Percentiles rank a stretch among this genome's conserved stretches.
Evolutionary conservation across 2,113 vertebrate genomes (phyloP).

Genomic region (Blennius ocellaris): DNA sequence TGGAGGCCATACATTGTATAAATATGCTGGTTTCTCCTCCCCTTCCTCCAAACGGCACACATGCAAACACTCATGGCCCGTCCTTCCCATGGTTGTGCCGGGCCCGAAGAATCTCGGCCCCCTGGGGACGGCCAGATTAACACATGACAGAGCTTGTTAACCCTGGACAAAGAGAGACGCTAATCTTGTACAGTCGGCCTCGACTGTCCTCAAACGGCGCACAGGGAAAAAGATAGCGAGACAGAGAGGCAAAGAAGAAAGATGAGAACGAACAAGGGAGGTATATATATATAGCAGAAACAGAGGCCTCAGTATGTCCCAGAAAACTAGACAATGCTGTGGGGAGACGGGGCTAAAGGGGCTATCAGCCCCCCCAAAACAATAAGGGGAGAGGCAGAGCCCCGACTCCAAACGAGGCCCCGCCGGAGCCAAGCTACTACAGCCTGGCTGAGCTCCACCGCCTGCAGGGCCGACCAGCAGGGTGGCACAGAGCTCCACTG

Average conservation of each 20-base stretch:
- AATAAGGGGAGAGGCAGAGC: conserved; percentile 49
- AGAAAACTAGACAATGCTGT: conserved; percentile 67
- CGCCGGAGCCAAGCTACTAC: conserved; percentile 12
- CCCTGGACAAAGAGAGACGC: conserved; percentile 82
- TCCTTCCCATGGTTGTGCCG: conserved; percentile 40
- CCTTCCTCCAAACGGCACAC: conserved; percentile 8
- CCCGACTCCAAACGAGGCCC: conserved; percentile 40
- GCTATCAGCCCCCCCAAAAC: conserved; percentile 44
- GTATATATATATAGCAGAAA: conserved; percentile 25
- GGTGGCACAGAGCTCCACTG: conserved; percentile 39
- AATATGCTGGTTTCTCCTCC: background rate
- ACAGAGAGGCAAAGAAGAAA: conserved; percentile 24
- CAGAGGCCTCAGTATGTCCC: conserved; percentile 64
- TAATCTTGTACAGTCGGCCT: conserved; percentile 77
- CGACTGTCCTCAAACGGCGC: conserved; percentile 47
- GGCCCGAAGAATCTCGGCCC: conserved; percentile 47
- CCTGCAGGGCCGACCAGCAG: conserved; percentile 58
- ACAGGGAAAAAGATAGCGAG: conserved; percentile 7
- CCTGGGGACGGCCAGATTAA: conserved; percentile 76
- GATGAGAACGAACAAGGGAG: conserved; percentile 35
- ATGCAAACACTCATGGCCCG: conserved; percentile 27
- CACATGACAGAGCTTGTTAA: conserved; percentile 83
- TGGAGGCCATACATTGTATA: background rate
- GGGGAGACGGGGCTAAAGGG: conserved; percentile 34
- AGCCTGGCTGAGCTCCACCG: conserved; percentile 43